Base-by-base conservation (phyloP, 2,888 invertebrate species). In the Melikaiella ostensackeni region DNA sequence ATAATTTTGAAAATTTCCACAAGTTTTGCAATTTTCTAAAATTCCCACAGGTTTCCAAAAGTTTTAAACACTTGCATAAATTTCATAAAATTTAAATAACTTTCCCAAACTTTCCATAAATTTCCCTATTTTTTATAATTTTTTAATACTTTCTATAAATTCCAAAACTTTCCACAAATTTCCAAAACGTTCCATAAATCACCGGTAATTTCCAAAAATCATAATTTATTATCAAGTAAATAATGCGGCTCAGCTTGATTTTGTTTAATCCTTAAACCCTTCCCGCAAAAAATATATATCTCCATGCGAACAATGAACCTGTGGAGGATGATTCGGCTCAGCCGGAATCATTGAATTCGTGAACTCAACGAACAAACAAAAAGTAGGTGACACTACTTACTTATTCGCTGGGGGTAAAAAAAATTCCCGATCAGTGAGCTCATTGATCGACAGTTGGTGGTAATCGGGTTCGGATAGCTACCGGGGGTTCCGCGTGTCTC, bases 391-490 rank as follows among this genome's bases (percentile, higher is more conserved):
- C 79, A 80, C 80, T 77, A 74, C 76, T 77, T 77, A 78, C 85
- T 85, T 85, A 83, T 76, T 78, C 80, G 77, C 80, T 74, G 79
- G 77, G 80, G 81, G 78, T 24, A 1, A 24, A 5, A 24, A 27
- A 84, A 86, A 83, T 83, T 83, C 82, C 79, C 81, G 81, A 85
- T 85, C 84, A 84, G 85, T 75, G 78, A 81, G 82, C 70, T 73
- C 73, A 78, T 79, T 81, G 85, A 84, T 85, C 88, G 89, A 89
- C 89, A 90, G 89, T 89, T 90, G 89, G 89, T 81, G 86, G 85
- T 87, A 88, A 87, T 88, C 85, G 85, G 81, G 85, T 84, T 3
- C 4, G 13, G 38, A 13, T 13, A 80, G 83, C 83, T 82, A 81
- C 80, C 80, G 81, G 82, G 84, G 80, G 80, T 77, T 75, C 50